Base-by-base conservation (phyloP, 2,888 invertebrate species). In the Chrysopilus asiliformis region DNA sequence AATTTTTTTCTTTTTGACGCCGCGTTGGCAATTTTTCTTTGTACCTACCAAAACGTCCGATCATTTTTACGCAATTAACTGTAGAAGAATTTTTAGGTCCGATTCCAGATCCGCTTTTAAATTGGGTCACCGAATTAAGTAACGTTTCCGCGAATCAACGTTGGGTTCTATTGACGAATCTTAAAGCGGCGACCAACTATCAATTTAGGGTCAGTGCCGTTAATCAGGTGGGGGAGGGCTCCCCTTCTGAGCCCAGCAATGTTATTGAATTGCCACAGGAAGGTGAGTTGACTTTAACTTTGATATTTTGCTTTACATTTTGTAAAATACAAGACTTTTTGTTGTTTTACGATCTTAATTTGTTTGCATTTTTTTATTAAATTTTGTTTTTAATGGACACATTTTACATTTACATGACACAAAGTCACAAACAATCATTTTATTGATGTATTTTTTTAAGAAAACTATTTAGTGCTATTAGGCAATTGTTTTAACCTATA, bases 151-250 rank as follows among this genome's bases (percentile, higher is more conserved):
- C 84, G 4, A 71, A 70, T 35, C 77, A 78, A 46, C 75, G 85
- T 32, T 86, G 80, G 78, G 73, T 83, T 9, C 60, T 89, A 24
- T 66, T 95, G 32, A 79, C 78, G 27, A 84, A 83, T 54, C 67
- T 97, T 32, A 89, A 90, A 61, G 95, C 97, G 1, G 93, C 95
- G 1, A 83, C 90, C 1, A 82, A 86, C 1, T 98, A 97, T 62
- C 91, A 94, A 60, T 98, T 98, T 64, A 72, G 95, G 43, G 86
- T 98, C n/a, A 86, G 86, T 44, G 93, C 97, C 10, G 83, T 93
- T 9, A 98, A 98, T 63, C 81, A 83, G 33, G 93, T 95, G 2
- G 97, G 97, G 1, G 90, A 94, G 57, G 95, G 97, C 3, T 79
- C 83, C 2, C 77, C 89, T 2, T 93, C 93, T 0, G 80, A 82